Conservation (phyloP, 2,888 invertebrate species). For the Ypsolopha scabrella region DNA sequence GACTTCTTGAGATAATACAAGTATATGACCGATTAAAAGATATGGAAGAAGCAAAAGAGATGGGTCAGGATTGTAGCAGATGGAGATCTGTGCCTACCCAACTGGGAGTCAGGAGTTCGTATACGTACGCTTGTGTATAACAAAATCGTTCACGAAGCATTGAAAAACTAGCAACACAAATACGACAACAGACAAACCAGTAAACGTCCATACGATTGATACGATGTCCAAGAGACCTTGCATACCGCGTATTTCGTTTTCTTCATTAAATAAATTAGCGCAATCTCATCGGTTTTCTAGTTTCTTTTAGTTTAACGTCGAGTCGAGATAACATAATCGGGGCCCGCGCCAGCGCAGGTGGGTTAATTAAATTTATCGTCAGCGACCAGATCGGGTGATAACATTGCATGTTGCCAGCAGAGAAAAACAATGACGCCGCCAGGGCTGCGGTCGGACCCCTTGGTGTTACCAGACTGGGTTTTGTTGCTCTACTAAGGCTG, state of each 20-base stretch:
- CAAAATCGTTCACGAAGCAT: not conserved
- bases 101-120: not conserved
- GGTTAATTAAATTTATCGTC: constrained; percentile 53
- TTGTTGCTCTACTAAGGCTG: no score
- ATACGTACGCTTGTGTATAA: not conserved
- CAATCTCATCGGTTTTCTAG: constrained; percentile 17
- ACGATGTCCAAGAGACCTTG: no score
- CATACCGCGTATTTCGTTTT: not conserved
- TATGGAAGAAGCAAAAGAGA: not conserved
- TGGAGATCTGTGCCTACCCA: not conserved
- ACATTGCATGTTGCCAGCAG: constrained; percentile 13
- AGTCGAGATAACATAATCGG: constrained; percentile 36
- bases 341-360: constrained; percentile 25
- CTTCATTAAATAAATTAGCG: constrained; percentile 3
- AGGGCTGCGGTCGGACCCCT: no score
- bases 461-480: no score
- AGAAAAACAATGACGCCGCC: constrained; percentile 11
- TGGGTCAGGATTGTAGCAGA: no score
- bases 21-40: no score
- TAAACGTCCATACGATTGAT: not conserved
- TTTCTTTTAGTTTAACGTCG: constrained; percentile 14
- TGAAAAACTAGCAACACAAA: not conserved
- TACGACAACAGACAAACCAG: not conserved
- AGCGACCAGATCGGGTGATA: constrained; percentile 18
- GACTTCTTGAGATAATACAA: no score